Percentiles rank a stretch among this genome's conserved stretches.
These are phyloP conservation scores for Arrhamphus sclerolepis DNA, from an alignment of 2,797 vertebrate species.

Conservation along the genomic window DNA sequence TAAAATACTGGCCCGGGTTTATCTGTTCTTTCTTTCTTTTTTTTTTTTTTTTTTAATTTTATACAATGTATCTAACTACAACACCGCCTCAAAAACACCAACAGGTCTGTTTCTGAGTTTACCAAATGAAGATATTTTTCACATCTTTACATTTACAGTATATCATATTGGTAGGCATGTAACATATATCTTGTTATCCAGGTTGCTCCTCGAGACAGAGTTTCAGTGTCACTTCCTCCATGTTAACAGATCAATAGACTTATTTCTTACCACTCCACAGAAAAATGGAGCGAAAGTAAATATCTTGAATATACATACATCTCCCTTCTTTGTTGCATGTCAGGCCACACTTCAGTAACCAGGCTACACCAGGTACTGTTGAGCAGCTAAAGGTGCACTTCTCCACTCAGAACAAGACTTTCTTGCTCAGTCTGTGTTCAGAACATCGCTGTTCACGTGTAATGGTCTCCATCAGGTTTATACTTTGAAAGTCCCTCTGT, in stretches of 20 bases:
- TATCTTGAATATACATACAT: constrained; percentile 44
- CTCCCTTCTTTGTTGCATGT: constrained; percentile 41
- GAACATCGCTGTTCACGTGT: constrained; percentile 26
- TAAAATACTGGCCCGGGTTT: constrained; percentile 63
- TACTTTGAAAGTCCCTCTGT: constrained; percentile 78
- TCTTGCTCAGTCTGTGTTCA: constrained; percentile 37
- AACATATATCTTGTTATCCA: constrained; percentile 51
- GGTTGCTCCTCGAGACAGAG: constrained; percentile 79
- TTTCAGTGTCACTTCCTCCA: constrained; percentile 79
- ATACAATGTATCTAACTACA: constrained; percentile 73
- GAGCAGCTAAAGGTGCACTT: constrained; percentile 56
- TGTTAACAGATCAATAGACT: constrained; percentile 78
- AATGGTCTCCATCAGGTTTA: constrained; percentile 67
- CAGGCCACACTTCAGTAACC: constrained; percentile 40
- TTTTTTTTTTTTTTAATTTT: constrained; percentile 39
- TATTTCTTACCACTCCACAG: constrained; percentile 41
- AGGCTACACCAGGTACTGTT: constrained; percentile 34
- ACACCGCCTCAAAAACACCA: constrained; percentile 80
- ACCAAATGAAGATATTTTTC: constrained; percentile 92
- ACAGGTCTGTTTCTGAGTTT: constrained; percentile 85
- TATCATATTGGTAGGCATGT: constrained; percentile 76
- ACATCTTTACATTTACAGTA: constrained; percentile 83
- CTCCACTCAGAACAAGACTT: constrained; percentile 39
- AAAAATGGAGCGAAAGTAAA: constrained; percentile 62
- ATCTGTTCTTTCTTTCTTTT: constrained; percentile 11